Percentiles rank a stretch among this genome's conserved stretches.
These are phyloP conservation scores for Corvus cornix DNA, from an alignment of 2,113 vertebrate species.

Conservation along the genomic window DNA sequence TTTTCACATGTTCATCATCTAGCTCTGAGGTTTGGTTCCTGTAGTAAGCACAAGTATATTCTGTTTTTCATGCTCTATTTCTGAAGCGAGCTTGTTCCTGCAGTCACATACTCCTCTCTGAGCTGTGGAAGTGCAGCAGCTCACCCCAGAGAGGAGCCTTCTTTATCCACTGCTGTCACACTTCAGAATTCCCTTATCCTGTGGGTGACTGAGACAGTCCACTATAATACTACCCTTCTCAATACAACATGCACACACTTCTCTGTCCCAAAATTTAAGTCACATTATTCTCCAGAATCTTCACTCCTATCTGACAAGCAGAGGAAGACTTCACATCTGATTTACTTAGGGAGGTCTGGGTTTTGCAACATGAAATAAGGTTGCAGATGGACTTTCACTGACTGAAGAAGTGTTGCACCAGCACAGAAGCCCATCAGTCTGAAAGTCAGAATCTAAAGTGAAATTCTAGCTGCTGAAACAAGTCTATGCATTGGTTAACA, in stretches of 20 bases:
- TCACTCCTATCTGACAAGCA: not conserved
- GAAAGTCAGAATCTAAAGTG: not conserved
- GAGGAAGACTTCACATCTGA: not conserved
- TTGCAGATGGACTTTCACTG: not conserved
- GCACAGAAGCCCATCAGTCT: not conserved
- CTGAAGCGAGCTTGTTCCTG: not conserved
- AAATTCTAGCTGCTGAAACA: not conserved
- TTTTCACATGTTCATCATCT: not conserved
- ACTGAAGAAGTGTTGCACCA: not conserved
- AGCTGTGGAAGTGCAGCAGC: not conserved
- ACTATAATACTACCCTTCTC: not conserved
- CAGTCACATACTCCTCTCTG: not conserved
- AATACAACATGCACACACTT: not conserved
- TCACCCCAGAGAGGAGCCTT: accelerated
- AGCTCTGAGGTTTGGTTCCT: not conserved
- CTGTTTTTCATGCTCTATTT: not conserved
- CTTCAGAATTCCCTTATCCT: not conserved
- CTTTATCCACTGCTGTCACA: not conserved
- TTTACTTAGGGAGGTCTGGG: not conserved
- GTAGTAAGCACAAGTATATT: not conserved
- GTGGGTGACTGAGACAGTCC: not conserved
- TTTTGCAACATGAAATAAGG: not conserved
- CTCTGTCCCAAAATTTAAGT: not conserved
- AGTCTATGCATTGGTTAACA: not conserved
- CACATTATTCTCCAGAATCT: not conserved